Base-by-base conservation (phyloP, 2,888 invertebrate species). In the Steinernema carpocapsae region DNA sequence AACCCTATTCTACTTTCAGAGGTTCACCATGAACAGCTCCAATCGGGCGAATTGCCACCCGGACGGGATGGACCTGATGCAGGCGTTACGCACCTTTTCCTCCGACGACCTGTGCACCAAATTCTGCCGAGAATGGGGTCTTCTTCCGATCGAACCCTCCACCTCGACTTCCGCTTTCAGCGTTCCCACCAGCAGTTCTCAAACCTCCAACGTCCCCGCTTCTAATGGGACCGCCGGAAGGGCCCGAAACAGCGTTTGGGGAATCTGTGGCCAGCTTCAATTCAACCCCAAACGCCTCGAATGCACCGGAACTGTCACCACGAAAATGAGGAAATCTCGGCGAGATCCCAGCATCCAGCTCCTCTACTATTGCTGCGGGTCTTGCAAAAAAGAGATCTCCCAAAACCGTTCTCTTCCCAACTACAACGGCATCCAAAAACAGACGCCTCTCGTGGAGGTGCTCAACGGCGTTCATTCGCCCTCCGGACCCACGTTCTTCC, bases 91-190 rank as follows among this genome's bases (percentile, higher is more conserved):
- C 26, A 26, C 56, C 56, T 56, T 56, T 26, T 56, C 56, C 56
- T 56, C 56, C 56, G 56, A 56, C 26, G 56, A 56, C 26, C 56
- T 56, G 24, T 56, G 56, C 56, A 56, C 56, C n/a, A 56, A 56
- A 26, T 56, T 56, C 56, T 56, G 56, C 17, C 56, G 56, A 10
- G 56, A 56, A 17, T 56, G 56, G 56, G 56, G 56, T 19, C 56
- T 56, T 10, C 56, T 56, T 22, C 56, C 56, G 24, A 22, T 26
- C 24, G 56, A 56, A 56, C 56, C 56, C 24, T 56, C 56, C 22
- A 56, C 56, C 26, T 56, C 56, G 24, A 19, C 51, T 10, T 51
- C 51, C 12, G 56, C 56, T 12, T 56, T 56, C 56, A 56, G 24
- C 26, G 56, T 56, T 3, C 56, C 56, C 26, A 26, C 24, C 56